Conservation (phyloP, 2,797 vertebrate species). For the Craterocephalus amniculus region DNA sequence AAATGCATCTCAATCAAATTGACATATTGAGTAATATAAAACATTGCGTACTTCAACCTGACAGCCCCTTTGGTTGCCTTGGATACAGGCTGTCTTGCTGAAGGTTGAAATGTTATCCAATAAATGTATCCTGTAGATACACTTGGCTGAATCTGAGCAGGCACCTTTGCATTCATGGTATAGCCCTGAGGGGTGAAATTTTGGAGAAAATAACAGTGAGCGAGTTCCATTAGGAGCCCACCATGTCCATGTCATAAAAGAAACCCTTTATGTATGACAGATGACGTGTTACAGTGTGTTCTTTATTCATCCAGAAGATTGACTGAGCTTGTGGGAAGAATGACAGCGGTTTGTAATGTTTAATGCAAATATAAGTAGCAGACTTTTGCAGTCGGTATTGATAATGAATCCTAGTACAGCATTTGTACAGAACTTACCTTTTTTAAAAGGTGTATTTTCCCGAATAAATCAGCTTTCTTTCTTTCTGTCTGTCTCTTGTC, state of each 20-base stretch:
- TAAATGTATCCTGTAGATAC: constrained; percentile 1
- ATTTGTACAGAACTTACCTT: neutral
- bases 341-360: neutral
- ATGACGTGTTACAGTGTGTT: constrained; percentile 2
- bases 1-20: neutral
- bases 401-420: too few relatives aligned
- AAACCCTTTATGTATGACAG: constrained; percentile 8
- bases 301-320: constrained; percentile 5
- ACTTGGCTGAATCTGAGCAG: constrained; percentile 3
- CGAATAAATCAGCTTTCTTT: neutral
- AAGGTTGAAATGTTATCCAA: constrained; percentile 15
- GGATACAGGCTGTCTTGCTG: neutral
- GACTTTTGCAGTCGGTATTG: too few relatives aligned
- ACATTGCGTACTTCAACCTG: neutral
- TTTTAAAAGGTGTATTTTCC: neutral
- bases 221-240: constrained; percentile 8
- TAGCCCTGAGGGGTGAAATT: neutral
- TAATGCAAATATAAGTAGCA: neutral
- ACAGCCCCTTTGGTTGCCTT: neutral
- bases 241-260: constrained; percentile 19
- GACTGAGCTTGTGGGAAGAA: neutral
- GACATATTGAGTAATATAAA: neutral
- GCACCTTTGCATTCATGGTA: constrained; percentile 14
- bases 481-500: neutral
- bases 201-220: constrained; percentile 18